Evolutionary conservation across 2,113 vertebrate genomes (phyloP), one percentile per base, ranked within the genome.

Genomic region (Atlantisia rogersi): DNA sequence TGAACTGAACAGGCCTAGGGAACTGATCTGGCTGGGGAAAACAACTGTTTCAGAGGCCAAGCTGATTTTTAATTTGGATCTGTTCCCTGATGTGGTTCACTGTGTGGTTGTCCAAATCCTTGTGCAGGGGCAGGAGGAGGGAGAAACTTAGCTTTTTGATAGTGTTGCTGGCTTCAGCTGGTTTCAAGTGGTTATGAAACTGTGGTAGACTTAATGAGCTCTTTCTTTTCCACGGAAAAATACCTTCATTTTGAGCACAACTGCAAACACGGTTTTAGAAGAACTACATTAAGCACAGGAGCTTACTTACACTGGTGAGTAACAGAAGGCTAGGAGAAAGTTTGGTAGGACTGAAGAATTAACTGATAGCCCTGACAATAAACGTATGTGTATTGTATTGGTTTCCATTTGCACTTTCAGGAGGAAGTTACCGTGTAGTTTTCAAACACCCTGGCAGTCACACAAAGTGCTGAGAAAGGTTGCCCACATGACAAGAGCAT

Each of bases 21-120:
- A 94, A 75, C 76, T 78, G 64, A 86, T 78, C 68, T 91, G 94
- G 73, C 76, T 56, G 56, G 56, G 76, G 74, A 94, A 58, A 91
- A 81, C 71, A 94, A 88, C 67, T 92, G 83, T 75, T 94, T 63
- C 62, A 37, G 56, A 32, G 71, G 64, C 88, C 88, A 92, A 93
- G 64, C 48, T 94, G 2, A 4, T 91, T 94, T 95, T 78, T 60
- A 78, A 84, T 88, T 96, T 96, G 92, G 81, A 96, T 86, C 56
- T 5, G 77, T 91, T 96, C 86, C 88, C 88, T 84, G 42, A 39
- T 81, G 42, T 62, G 55, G 53, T 85, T 90, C 35, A 1, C 56
- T 40, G 48, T 19, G 32, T 58, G 50, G 37, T 58, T 95, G 88
- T 94, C 92, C 91, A 95, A 88, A 84, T 88, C 60, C 60, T 70